A percentile compares a stretch with the other conserved stretches of the same genome.
Conservation (phyloP, 2,888 invertebrate species). For the Ametastegia equiseti region DNA sequence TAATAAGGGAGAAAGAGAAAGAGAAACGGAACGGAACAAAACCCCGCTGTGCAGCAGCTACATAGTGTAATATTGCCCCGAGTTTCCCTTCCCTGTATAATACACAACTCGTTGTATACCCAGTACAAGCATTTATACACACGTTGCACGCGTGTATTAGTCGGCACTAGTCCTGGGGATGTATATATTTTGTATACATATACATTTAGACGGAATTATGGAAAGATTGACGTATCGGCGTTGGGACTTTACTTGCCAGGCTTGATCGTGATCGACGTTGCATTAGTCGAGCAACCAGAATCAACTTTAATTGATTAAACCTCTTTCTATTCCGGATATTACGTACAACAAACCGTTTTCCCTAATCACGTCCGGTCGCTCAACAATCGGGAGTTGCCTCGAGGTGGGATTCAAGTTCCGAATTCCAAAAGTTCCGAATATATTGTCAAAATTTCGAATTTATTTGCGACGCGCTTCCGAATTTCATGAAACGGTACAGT, state of each 20-base stretch:
- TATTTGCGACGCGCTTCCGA: no score
- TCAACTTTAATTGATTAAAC: constrained; percentile 35
- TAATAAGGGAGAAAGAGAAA: background rate
- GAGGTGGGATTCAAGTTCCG: no score
- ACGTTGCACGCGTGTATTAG: background rate
- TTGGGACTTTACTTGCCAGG: background rate
- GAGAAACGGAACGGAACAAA: constrained; percentile 33
- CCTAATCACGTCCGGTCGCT: no score
- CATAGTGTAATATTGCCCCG: constrained; percentile 8
- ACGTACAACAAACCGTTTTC: constrained; percentile 50
- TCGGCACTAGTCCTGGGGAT: no score
- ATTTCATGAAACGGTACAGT: no score
- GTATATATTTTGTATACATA: background rate
- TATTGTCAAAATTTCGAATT: no score
- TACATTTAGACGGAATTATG: background rate
- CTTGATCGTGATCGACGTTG: background rate
- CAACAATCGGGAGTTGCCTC: no score
- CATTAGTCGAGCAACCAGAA: background rate
- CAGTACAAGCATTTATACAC: constrained; percentile 2
- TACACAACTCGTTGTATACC: background rate
- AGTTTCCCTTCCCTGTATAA: background rate
- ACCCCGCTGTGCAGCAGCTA: constrained; percentile 25
- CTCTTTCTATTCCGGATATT: constrained; percentile 47
- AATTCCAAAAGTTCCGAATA: no score
- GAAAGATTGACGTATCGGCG: background rate